These are phyloP conservation scores for Caenorhabditis plicata DNA, from an alignment of 2,888 invertebrate genomes.

Conservation along the genomic window DNA sequence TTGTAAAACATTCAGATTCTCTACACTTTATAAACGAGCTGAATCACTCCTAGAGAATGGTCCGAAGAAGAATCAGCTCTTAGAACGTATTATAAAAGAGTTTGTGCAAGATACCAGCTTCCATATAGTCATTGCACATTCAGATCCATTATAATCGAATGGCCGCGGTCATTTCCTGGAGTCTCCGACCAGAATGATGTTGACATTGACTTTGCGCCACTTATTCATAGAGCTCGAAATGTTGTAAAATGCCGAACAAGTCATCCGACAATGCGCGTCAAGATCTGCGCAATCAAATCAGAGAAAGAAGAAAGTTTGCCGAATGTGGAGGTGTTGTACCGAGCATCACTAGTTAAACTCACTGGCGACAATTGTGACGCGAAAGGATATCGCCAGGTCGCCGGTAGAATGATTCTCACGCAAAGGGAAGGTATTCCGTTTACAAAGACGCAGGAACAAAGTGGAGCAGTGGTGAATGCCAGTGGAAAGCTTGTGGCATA, in stretches of 20 bases:
- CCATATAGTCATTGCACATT: too few relatives aligned
- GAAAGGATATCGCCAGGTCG: conserved; percentile 37
- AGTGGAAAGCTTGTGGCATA: conserved; percentile 47
- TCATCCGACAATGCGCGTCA: conserved; percentile 56
- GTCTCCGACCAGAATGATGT: conserved; percentile 22
- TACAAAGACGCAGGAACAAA: conserved; percentile 34
- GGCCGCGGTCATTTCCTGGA: conserved; percentile 43
- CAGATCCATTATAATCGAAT: conserved; percentile 50
- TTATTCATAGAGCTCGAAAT: conserved; percentile 53
- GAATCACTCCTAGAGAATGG: background rate
- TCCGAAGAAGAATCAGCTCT: conserved; percentile 11
- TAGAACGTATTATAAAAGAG: conserved; percentile 17
- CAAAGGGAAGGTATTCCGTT: conserved; percentile 52
- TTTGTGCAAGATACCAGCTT: too few relatives aligned
- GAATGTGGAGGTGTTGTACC: conserved; percentile 44
- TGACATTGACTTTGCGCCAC: conserved; percentile 48
- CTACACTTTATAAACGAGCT: conserved; percentile 11
- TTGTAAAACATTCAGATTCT: conserved; percentile 12
- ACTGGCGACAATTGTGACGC: conserved; percentile 36
- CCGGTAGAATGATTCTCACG: conserved; percentile 53
- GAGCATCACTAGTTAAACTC: conserved; percentile 50
- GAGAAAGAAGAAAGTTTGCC: conserved; percentile 15
- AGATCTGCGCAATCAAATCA: too few relatives aligned
- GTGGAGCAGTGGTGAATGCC: conserved; percentile 40
- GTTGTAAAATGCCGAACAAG: conserved; percentile 55